Evolutionary conservation across 2,797 vertebrate species (phyloP).

Genomic region (Scomberomorus guttatus): DNA sequence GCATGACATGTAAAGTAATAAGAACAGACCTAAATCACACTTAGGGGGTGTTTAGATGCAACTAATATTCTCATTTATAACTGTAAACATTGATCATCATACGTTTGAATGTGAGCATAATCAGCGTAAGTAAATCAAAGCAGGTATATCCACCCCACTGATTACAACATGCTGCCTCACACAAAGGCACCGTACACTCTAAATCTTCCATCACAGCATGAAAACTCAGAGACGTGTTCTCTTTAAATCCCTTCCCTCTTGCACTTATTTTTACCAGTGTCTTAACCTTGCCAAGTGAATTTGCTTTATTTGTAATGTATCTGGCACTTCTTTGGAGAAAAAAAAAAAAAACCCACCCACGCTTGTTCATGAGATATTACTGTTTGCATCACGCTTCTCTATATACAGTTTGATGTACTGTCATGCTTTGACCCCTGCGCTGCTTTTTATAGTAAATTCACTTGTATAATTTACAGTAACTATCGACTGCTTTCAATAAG

Average conservation of each 20-base stretch:
- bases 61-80: no score
- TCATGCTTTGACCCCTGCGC: background rate
- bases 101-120: background rate
- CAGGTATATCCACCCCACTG: background rate
- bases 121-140: background rate
- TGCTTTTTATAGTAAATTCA: background rate
- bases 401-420: background rate
- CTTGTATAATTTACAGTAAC: background rate
- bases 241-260: background rate
- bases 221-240: background rate
- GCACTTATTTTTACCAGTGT: background rate
- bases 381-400: background rate
- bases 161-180: background rate
- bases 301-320: constrained; percentile 13
- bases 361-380: background rate
- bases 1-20: background rate
- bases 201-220: constrained; percentile 13
- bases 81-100: no score
- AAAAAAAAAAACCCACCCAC: background rate
- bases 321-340: background rate
- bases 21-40: no score
- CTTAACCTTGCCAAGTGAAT: constrained; percentile 4
- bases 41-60: no score
- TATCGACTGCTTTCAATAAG: background rate
- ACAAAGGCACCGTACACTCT: background rate